Percentiles rank a stretch among this genome's conserved stretches.
phyloP scores from a whole-genome alignment of 2,113 vertebrate genomes.

The Calyptommatus sinebrachiatus region DNA sequence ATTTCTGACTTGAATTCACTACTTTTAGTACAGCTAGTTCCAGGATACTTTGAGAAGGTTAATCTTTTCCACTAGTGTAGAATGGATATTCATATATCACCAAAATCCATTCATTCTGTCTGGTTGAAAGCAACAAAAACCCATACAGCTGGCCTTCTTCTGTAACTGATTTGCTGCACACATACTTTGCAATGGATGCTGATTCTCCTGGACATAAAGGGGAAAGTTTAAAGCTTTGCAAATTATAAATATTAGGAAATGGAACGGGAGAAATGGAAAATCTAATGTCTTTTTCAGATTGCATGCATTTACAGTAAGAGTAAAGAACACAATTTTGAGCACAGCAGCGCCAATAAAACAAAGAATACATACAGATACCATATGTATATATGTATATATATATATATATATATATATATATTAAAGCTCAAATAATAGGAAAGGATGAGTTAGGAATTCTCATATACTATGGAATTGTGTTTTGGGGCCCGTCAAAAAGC shows the following conservation, averaged over 20 bases:
- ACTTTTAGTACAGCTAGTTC: not conserved
- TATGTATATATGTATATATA: not conserved
- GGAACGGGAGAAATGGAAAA: not conserved
- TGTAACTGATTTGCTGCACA: not conserved
- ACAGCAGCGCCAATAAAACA: not conserved
- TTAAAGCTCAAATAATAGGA: not conserved
- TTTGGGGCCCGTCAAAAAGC: not conserved
- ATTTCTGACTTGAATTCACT: not conserved
- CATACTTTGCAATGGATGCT: not conserved
- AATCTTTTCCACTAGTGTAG: not conserved
- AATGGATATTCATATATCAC: not conserved
- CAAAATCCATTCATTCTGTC: not conserved
- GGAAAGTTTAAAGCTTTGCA: not conserved
- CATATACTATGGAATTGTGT: not conserved
- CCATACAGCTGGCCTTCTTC: not conserved
- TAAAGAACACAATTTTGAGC: not conserved
- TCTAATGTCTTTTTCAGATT: not conserved
- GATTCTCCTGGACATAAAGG: not conserved
- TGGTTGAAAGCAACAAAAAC: not conserved
- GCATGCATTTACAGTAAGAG: not conserved
- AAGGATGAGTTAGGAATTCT: slow-evolving; percentile 19
- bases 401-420: not conserved
- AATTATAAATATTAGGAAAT: not conserved
- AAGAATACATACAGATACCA: not conserved
- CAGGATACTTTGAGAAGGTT: not conserved